Evolutionary conservation across 2,113 vertebrate species (phyloP), one percentile per base, ranked within the genome.

Genomic region (Eublepharis macularius): DNA sequence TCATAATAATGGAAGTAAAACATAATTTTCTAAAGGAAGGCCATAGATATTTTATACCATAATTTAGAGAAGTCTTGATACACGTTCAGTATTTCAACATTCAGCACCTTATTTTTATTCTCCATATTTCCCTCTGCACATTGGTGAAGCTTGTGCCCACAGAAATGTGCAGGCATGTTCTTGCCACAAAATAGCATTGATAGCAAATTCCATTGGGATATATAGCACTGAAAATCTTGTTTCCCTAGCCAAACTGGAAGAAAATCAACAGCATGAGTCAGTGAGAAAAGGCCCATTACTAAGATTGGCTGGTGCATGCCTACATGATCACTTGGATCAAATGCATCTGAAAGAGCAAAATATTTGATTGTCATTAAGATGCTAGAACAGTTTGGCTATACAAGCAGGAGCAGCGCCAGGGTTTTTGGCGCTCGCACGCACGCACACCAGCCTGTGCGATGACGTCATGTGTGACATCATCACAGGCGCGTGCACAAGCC

Each of bases 41-140:
- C 54, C 2, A 24, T 29, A 26, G 24, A 29, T 9, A 63, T 63
- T 63, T 63, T 29, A 29, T 63, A 29, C 24, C 60, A 26, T 29
- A 26, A 24, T 63, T 63, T 63, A 63, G 24, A 51, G 12, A 51
- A 51, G 14, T 51, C 49, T 4, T 13, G 14, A 51, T 51, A 63
- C 10, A 63, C 60, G 29, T 24, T 63, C 12, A 69, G 77, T 66
- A 91, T 84, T 90, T 94, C 89, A 91, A 91, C 90, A 83, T 72
- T 77, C 89, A 82, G 90, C 90, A 81, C 91, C 75, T 90, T 89
- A 91, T 92, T 68, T 91, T 86, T 81, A 39, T 5, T 34, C 36
- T 70, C 3, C 4, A 26, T 70, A 70, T 92, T 90, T 85, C 81
- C 57, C 39, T 26, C 14, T 65, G 6, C 36, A 51, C 4, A 24